Conservation (phyloP, 2,888 invertebrate species). For the Agrypnus murinus region DNA sequence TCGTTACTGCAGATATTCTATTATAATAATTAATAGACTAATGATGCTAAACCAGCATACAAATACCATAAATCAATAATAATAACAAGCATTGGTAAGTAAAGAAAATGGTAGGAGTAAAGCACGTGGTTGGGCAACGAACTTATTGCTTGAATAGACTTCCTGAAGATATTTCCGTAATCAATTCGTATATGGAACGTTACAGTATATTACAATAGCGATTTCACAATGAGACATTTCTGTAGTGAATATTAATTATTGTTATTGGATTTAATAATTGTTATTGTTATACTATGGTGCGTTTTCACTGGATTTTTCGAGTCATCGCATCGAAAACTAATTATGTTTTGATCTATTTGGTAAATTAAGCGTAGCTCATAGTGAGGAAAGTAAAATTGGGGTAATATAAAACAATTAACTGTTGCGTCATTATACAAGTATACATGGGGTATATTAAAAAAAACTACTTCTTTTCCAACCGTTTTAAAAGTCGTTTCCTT, state of each 20-base stretch:
- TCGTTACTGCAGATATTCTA: no score
- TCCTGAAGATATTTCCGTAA: slow-evolving; percentile 44
- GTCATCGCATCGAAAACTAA: not conserved
- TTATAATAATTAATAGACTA: no score
- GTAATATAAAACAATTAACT: no score
- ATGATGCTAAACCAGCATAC: no score
- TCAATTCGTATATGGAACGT: slow-evolving; percentile 38
- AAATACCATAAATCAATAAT: not conserved
- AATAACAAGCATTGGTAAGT: not conserved
- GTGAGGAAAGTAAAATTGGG: not conserved
- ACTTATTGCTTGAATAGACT: slow-evolving; percentile 36
- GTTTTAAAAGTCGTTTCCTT: no score
- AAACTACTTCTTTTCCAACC: no score
- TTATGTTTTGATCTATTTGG: not conserved
- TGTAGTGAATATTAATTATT: slow-evolving; percentile 24
- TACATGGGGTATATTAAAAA: no score
- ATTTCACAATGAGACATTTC: slow-evolving; percentile 29
- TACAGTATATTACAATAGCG: slow-evolving; percentile 32
- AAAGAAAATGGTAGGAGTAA: slow-evolving; percentile 9
- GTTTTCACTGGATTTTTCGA: slow-evolving; percentile 8
- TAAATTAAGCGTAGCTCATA: not conserved
- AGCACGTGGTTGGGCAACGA: slow-evolving; percentile 33
- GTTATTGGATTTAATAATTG: not conserved
- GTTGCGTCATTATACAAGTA: no score
- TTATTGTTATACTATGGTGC: no score